Conservation (phyloP, 2,797 vertebrate genomes). For the Xenopus petersii region DNA sequence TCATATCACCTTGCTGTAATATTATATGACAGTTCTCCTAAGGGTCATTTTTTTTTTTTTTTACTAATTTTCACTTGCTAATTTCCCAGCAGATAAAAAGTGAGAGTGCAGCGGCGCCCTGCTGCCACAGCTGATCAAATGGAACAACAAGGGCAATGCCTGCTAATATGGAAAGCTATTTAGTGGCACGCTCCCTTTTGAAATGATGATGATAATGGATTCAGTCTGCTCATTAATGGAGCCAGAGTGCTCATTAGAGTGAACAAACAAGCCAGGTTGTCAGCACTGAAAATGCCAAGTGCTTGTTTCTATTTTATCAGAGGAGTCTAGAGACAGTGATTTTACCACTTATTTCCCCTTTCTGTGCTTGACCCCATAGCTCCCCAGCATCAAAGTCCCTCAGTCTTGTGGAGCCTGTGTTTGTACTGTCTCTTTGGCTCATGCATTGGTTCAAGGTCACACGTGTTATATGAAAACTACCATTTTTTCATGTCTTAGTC, state of each 20-base stretch:
- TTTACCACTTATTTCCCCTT: slow-evolving; percentile 84
- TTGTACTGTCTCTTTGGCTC: slow-evolving; percentile 68
- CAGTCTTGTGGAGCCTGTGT: slow-evolving; percentile 69
- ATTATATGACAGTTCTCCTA: slow-evolving; percentile 57
- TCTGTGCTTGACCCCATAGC: slow-evolving; percentile 81
- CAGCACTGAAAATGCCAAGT: slow-evolving; percentile 98
- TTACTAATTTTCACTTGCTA: slow-evolving; percentile 72
- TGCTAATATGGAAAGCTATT: slow-evolving; percentile 95
- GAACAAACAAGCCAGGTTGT: slow-evolving; percentile 98
- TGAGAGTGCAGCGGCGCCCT: slow-evolving; percentile 75
- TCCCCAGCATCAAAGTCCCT: slow-evolving; percentile 80
- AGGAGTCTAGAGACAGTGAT: slow-evolving; percentile 88
- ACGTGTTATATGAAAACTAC: slow-evolving; percentile 70
- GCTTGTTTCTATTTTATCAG: slow-evolving; percentile 94
- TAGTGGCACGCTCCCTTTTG: slow-evolving; percentile 94
- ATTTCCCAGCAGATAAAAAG: slow-evolving; percentile 64
- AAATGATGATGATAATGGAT: slow-evolving; percentile 99
- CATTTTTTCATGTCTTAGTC: slow-evolving; percentile 61
- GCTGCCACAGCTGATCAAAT: slow-evolving; percentile 96
- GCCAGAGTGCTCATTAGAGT: slow-evolving; percentile 98
- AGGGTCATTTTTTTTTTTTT: slow-evolving; percentile 59
- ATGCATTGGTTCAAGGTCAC: slow-evolving; percentile 74
- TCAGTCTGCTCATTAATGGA: slow-evolving; percentile 99
- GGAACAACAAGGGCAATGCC: slow-evolving; percentile 92
- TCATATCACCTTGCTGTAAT: slow-evolving; percentile 58